Evolutionary conservation across 1,140 invertebrate genomes (phyloP).

Genomic region (Eurosta solidaginis): DNA sequence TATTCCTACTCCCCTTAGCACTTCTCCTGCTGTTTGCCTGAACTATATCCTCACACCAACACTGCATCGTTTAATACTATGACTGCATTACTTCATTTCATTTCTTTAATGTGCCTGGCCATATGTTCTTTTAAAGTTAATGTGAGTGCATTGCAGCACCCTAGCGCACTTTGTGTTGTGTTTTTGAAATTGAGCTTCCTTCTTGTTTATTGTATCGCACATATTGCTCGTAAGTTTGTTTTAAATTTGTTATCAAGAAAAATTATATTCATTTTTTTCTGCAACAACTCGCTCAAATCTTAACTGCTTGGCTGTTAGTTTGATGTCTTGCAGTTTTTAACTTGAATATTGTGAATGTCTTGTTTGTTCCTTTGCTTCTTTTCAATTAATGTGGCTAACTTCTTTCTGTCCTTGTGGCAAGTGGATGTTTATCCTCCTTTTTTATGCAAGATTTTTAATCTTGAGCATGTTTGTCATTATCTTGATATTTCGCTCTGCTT

Average conservation of each 20-base stretch:
- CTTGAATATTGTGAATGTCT: too few relatives aligned
- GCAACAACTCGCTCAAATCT: not conserved
- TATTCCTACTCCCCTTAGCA: too few relatives aligned
- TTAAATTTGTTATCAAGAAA: constrained; percentile 18
- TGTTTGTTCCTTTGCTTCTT: too few relatives aligned
- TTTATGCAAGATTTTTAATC: too few relatives aligned
- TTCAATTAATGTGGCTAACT: too few relatives aligned
- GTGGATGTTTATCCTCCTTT: too few relatives aligned
- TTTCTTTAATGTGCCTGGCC: not conserved
- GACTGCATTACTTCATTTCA: not conserved
- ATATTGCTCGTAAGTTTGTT: not conserved
- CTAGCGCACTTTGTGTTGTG: not conserved
- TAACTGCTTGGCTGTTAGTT: not conserved
- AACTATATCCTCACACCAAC: too few relatives aligned
- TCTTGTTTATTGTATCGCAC: too few relatives aligned
- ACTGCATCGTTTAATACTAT: not conserved
- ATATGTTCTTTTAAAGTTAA: not conserved
- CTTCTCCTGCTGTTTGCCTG: not conserved
- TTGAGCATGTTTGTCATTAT: too few relatives aligned
- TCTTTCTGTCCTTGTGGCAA: too few relatives aligned
- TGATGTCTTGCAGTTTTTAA: not conserved
- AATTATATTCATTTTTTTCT: not conserved
- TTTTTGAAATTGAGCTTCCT: not conserved
- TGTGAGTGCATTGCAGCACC: not conserved
- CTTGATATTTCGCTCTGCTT: too few relatives aligned